Conservation (phyloP, 2,888 invertebrate genomes). For the Sphaerophoria taeniata region DNA sequence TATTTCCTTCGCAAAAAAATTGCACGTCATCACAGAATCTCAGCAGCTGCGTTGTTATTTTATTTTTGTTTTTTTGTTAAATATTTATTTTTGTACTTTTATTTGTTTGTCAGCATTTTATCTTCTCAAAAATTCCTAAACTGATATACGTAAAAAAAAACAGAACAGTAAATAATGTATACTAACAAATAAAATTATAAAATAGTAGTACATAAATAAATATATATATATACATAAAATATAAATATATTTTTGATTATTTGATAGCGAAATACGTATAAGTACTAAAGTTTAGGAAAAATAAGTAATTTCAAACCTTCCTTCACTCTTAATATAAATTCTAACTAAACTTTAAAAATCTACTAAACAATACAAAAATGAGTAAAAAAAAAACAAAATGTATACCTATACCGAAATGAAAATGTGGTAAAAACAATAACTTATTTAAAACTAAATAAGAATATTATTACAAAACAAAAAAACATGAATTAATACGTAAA, state of each 20-base stretch:
- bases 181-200: conserved; percentile 78
- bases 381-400: conserved; percentile 59
- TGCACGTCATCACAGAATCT: conserved; percentile 33
- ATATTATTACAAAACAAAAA: conserved; percentile 55
- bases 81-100: conserved; percentile 12
- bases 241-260: conserved; percentile 75
- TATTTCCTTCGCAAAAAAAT: conserved; percentile 26
- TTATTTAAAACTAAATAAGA: conserved; percentile 70
- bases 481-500: conserved; percentile 58
- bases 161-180: conserved; percentile 78
- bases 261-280: conserved; percentile 74
- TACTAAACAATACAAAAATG: conserved; percentile 9
- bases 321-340: conserved; percentile 54
- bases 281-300: conserved; percentile 75
- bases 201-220: conserved; percentile 72
- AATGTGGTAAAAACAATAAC: conserved; percentile 75
- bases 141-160: conserved; percentile 66
- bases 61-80: conserved; percentile 15
- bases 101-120: conserved; percentile 10
- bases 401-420: conserved; percentile 74
- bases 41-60: conserved; percentile 61
- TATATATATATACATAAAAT: conserved; percentile 68
- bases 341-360: conserved; percentile 22
- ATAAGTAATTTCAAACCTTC: conserved; percentile 67
- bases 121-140: conserved; percentile 48